Evolutionary conservation across 2,888 invertebrate genomes (phyloP).

Genomic region (Theretra japonica): DNA sequence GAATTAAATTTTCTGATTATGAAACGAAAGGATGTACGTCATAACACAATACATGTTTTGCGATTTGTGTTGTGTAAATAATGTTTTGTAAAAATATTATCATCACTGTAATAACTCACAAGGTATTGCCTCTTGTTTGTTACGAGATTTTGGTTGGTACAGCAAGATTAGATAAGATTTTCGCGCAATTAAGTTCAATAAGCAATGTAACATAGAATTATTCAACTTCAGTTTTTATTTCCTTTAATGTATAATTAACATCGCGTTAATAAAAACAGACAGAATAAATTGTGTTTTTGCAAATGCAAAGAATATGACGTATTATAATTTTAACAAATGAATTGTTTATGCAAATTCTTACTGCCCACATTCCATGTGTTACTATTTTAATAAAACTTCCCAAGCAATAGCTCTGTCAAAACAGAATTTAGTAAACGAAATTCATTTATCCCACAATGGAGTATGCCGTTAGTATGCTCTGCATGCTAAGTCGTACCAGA

Average conservation of each 20-base stretch:
- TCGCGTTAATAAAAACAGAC: too few species aligned
- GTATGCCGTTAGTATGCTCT: constrained; percentile 14
- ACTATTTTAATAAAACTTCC: neutral
- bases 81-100: neutral
- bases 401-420: neutral
- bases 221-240: neutral
- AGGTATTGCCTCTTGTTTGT: neutral
- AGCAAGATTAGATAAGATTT: neutral
- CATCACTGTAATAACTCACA: neutral
- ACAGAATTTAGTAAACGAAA: constrained; percentile 17
- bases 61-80: neutral
- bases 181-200: neutral
- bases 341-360: neutral
- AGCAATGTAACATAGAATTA: neutral
- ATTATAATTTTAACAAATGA: too few species aligned
- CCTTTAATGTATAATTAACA: too few species aligned
- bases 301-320: too few species aligned
- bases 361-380: neutral
- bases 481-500: constrained; percentile 27
- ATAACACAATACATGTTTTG: neutral
- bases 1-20: neutral
- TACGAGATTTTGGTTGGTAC: neutral
- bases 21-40: neutral
- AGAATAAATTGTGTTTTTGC: too few species aligned
- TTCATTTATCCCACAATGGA: constrained; percentile 28